phyloP scores from a whole-genome alignment of 2,888 invertebrate species.

The Gerosis bhagava region DNA sequence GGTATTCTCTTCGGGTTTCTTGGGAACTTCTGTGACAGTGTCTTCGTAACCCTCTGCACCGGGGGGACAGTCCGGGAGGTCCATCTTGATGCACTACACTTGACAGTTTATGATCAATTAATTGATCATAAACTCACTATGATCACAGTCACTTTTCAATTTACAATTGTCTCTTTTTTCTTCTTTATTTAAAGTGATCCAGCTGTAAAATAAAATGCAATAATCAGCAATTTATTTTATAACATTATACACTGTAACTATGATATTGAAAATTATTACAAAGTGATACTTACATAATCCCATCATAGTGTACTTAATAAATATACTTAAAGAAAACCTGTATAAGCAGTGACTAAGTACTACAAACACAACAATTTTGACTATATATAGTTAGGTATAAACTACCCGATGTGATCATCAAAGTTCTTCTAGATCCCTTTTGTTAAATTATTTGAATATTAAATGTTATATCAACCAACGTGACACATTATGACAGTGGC shows the following conservation, averaged over 20 bases:
- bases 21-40: conserved; percentile 63
- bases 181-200: conserved; percentile 30
- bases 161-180: conserved; percentile 23
- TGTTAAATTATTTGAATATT: too few species aligned
- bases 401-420: too few species aligned
- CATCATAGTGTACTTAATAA: conserved; percentile 18
- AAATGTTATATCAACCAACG: too few species aligned
- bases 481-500: too few species aligned
- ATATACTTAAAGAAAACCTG: conserved; percentile 21
- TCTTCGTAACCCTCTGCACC: conserved; percentile 76
- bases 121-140: conserved; percentile 56
- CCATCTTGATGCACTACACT: conserved; percentile 77
- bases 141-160: conserved; percentile 34
- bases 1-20: conserved; percentile 49
- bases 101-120: conserved; percentile 67
- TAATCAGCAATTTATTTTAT: conserved; percentile 14
- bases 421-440: too few species aligned
- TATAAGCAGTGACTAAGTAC: too few species aligned
- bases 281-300: conserved; percentile 31
- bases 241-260: conserved; percentile 7
- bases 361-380: conserved; percentile 12
- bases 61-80: conserved; percentile 74
- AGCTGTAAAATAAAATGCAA: conserved; percentile 35
- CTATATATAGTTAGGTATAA: too few species aligned
- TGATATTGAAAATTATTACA: conserved; percentile 23